A percentile compares a stretch with the other conserved stretches of the same genome.
These are phyloP conservation scores for Chrysoperla carnea DNA, from an alignment of 1,140 invertebrate species.

Conservation along the genomic window DNA sequence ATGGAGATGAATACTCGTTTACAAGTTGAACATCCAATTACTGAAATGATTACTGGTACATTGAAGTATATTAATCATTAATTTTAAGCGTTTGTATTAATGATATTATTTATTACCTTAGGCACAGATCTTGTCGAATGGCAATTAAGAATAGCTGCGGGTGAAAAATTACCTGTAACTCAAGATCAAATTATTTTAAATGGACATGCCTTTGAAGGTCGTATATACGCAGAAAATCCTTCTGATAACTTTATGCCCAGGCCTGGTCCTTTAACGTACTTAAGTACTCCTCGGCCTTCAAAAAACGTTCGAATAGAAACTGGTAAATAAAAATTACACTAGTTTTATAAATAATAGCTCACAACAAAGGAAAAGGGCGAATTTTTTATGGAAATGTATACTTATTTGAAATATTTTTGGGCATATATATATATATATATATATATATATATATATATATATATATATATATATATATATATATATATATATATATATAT, in stretches of 20 bases:
- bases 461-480: not conserved
- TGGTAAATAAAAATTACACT: conserved; percentile 21
- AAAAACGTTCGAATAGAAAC: conserved; percentile 58
- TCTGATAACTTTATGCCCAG: conserved; percentile 78
- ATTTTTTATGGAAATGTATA: no score
- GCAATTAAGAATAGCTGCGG: conserved; percentile 78
- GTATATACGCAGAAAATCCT: conserved; percentile 87
- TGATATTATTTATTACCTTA: conserved; percentile 8
- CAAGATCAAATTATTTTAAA: conserved; percentile 61
- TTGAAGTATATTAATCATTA: not conserved
- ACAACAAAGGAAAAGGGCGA: no score
- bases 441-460: not conserved
- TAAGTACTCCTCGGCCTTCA: conserved; percentile 41
- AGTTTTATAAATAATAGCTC: not conserved
- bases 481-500: not conserved
- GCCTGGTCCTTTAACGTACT: conserved; percentile 54
- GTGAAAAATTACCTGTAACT: conserved; percentile 61
- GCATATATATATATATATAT: no score
- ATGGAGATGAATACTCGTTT: conserved; percentile 98
- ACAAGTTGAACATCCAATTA: conserved; percentile 95
- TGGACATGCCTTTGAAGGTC: conserved; percentile 81
- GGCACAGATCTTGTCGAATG: conserved; percentile 89
- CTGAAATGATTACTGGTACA: conserved; percentile 83
- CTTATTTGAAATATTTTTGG: no score
- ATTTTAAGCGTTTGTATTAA: not conserved